Evolutionary conservation across 1,140 invertebrate genomes (phyloP), one percentile per base, ranked within the genome.

Genomic region (Lasioglossum baleicum): DNA sequence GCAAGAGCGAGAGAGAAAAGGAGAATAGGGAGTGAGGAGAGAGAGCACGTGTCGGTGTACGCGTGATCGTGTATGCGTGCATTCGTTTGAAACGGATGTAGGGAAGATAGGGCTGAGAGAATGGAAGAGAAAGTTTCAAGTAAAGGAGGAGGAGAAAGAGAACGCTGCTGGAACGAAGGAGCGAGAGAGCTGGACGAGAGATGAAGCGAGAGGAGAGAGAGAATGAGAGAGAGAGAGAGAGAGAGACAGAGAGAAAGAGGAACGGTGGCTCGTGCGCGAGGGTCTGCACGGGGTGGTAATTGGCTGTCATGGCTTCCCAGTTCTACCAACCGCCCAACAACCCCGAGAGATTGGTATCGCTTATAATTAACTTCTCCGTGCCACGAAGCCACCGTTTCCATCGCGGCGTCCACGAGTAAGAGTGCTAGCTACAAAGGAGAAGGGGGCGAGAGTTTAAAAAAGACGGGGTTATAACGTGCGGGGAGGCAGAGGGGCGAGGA

Each of bases 311-410:
- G 91, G 91, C 92, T 92, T 92, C 90, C 89, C 90, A 92, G 89
- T 91, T 87, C 90, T 91, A 90, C 90, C 87, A 89, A 89, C 87
- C 88, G 75, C 91, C 91, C 91, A 92, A 92, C 91, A 92, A 93
- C 91, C 92, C 90, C 89, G 90, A 93, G 91, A 93, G 92, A 93
- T 93, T 93, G 91, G 92, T 93, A 93, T 93, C 92, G 92, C 91
- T 93, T 93, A 93, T 93, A 93, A 93, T 93, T 93, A 93, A 93
- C 92, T 93, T 93, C 92, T 93, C 92, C 91, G 91, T 93, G 90
- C 92, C 92, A 92, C 92, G 92, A 92, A 92, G 91, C 91, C 91
- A 88, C 90, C 91, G 90, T 91, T 92, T 92, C 90, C 90, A 91
- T 87, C 82, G 76, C 70, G 85, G 75, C 78, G 84, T 83, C 74